Conservation (phyloP, 2,113 vertebrate genomes). For the Ictidomys tridecemlineatus region DNA sequence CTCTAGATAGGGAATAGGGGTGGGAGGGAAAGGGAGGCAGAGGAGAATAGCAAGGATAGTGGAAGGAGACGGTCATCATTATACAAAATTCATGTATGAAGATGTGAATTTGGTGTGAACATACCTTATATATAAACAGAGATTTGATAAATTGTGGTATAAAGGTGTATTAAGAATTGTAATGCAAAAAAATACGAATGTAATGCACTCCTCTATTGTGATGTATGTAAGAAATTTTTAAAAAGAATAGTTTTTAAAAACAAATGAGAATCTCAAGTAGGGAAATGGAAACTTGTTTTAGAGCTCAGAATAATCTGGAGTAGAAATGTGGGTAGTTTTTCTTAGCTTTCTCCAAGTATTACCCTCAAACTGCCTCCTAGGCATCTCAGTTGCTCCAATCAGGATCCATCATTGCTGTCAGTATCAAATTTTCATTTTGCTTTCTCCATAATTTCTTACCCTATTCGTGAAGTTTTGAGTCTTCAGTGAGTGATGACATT, state of each 20-base stretch:
- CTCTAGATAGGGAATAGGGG: too few species aligned
- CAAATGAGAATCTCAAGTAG: neutral
- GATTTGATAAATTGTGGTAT: too few species aligned
- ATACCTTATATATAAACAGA: too few species aligned
- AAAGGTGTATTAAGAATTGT: too few species aligned
- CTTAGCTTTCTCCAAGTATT: neutral
- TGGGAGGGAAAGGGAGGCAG: too few species aligned
- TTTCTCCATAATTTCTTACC: neutral
- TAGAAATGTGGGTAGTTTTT: neutral
- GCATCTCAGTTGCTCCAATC: neutral
- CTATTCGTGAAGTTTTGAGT: neutral
- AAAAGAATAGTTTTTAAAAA: neutral
- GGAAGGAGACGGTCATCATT: too few species aligned
- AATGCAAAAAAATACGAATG: too few species aligned
- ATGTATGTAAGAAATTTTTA: too few species aligned
- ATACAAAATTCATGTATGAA: too few species aligned
- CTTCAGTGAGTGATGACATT: neutral
- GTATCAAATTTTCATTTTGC: neutral
- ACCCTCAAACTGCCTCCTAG: neutral
- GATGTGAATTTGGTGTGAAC: too few species aligned
- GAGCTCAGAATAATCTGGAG: neutral
- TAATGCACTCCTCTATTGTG: too few species aligned
- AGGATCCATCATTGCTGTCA: neutral
- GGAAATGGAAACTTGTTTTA: neutral
- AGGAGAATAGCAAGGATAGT: too few species aligned